A percentile compares a stretch with the other conserved stretches of the same genome.
Evolutionary conservation across 2,797 vertebrate species (phyloP).

Genomic region (Coracias cyanogaster): DNA sequence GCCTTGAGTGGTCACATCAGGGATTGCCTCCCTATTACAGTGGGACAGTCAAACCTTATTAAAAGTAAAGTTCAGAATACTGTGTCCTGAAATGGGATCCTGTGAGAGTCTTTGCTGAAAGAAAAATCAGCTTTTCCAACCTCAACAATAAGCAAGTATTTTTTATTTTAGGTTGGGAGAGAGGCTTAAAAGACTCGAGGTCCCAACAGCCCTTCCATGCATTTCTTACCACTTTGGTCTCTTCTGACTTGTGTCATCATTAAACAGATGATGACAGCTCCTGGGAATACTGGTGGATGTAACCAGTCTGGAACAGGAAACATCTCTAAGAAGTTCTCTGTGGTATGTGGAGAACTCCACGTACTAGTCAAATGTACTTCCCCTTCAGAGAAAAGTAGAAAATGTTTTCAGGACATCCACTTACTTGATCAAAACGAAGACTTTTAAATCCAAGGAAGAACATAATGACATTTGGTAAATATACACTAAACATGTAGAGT

Average conservation of each 20-base stretch:
- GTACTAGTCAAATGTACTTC: neutral
- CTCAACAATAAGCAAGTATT: neutral
- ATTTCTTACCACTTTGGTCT: neutral
- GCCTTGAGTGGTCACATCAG: constrained; percentile 30
- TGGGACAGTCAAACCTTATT: neutral
- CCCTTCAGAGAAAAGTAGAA: neutral
- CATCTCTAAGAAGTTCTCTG: neutral
- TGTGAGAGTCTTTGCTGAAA: neutral
- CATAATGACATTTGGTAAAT: neutral
- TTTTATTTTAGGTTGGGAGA: neutral
- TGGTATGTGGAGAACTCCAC: neutral
- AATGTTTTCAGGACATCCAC: neutral
- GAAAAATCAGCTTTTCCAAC: neutral
- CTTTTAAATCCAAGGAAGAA: neutral
- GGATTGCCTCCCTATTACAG: neutral
- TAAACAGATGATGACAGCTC: neutral
- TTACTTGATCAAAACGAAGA: neutral
- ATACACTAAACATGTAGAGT: neutral
- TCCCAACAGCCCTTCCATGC: neutral
- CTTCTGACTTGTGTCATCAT: neutral
- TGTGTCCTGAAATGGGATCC: neutral
- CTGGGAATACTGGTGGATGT: neutral
- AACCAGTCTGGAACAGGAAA: neutral
- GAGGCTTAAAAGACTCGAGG: neutral
- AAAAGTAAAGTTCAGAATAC: constrained; percentile 4